Conservation (phyloP, 2,113 vertebrate genomes). For the western clawed frog (Xenopus tropicalis) region DNA sequence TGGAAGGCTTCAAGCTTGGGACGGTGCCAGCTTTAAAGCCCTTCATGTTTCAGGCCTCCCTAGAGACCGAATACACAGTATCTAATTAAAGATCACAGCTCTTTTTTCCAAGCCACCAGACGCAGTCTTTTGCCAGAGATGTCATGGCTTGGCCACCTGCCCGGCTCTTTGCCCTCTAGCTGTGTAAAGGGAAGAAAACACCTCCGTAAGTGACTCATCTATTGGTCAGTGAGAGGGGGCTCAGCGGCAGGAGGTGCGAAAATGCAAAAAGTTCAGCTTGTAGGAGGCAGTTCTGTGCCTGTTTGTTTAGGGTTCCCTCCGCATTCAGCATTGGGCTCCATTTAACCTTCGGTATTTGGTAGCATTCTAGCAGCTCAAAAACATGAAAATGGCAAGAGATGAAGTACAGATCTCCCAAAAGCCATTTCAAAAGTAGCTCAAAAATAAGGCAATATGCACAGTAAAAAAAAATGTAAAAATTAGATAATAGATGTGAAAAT, state of each 20-base stretch:
- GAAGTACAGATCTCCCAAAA: too few species aligned
- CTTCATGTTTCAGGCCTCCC: neutral
- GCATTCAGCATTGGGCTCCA: too few species aligned
- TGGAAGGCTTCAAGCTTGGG: neutral
- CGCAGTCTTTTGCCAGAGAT: conserved; percentile 22
- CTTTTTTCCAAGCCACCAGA: conserved; percentile 18
- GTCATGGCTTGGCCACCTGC: conserved; percentile 31
- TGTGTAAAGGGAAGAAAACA: neutral
- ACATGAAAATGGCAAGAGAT: too few species aligned
- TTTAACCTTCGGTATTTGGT: too few species aligned
- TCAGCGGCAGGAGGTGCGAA: neutral
- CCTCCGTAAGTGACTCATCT: neutral
- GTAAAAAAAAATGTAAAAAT: too few species aligned
- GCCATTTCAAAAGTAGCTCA: too few species aligned
- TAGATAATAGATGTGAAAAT: too few species aligned
- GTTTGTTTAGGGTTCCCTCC: too few species aligned
- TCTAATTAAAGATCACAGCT: conserved; percentile 35
- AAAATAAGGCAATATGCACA: too few species aligned
- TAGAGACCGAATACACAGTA: conserved; percentile 9
- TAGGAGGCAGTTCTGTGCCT: neutral
- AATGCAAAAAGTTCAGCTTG: neutral
- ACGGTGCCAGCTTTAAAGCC: neutral
- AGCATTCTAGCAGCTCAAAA: too few species aligned
- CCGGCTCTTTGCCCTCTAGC: conserved; percentile 20
- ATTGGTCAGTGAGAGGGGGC: neutral